Evolutionary conservation across 2,113 vertebrate genomes (phyloP).

Genomic region (Chauna torquata): DNA sequence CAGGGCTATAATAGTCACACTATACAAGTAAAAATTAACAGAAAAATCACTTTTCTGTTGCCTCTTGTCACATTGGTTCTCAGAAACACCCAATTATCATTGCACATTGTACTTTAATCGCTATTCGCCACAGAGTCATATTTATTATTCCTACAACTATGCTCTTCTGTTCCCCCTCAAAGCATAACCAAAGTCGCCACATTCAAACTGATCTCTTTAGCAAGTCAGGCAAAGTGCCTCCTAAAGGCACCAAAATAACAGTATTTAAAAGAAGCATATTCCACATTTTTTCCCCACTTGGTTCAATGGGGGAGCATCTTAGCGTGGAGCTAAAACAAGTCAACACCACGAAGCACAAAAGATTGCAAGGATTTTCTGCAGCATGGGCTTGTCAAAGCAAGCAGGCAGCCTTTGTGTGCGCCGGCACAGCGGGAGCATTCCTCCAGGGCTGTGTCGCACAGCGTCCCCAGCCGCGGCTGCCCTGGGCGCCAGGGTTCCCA

Average conservation of each 20-base stretch:
- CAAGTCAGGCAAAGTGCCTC: not conserved
- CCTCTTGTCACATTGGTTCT: not conserved
- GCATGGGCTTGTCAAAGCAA: conserved; percentile 60
- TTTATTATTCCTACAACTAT: not conserved
- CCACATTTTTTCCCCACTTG: not conserved
- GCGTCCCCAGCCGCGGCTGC: not conserved
- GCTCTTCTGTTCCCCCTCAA: not conserved
- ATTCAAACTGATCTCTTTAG: not conserved
- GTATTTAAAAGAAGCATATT: not conserved
- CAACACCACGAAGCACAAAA: conserved; percentile 55
- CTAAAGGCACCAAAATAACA: not conserved
- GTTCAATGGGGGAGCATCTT: conserved; percentile 42
- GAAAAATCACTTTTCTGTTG: not conserved
- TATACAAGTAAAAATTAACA: not conserved
- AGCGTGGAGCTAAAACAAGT: conserved; percentile 35
- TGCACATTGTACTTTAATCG: not conserved
- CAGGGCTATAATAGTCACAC: not conserved
- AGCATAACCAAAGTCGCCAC: not conserved
- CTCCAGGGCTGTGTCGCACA: not conserved
- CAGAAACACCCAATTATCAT: not conserved
- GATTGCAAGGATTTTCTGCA: conserved; percentile 55
- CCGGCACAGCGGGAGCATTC: conserved; percentile 40
- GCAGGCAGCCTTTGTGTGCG: conserved; percentile 60
- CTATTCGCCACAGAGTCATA: not conserved
- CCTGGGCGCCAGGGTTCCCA: conserved; percentile 25